Conservation (phyloP, 2,888 invertebrate genomes). For the Lottia scabra region DNA sequence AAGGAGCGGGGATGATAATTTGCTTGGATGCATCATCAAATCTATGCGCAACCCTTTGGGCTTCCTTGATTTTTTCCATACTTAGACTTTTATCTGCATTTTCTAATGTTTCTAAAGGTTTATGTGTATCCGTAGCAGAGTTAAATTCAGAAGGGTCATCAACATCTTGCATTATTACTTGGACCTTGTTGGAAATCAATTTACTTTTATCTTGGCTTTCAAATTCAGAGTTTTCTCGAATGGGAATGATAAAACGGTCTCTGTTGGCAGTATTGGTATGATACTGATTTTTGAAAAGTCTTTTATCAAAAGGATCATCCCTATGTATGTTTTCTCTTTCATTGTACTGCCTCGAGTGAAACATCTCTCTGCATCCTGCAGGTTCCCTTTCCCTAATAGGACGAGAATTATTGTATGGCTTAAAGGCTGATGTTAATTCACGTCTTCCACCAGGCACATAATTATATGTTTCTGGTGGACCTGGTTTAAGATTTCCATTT, state of each 20-base stretch:
- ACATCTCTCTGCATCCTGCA: not conserved
- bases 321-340: not conserved
- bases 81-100: not conserved
- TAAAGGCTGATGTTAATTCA: not conserved
- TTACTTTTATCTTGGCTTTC: not conserved
- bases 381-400: too few species aligned
- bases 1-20: not conserved
- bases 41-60: not conserved
- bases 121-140: not conserved
- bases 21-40: constrained; percentile 1
- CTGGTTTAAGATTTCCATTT: too few species aligned
- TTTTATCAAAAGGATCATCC: too few species aligned
- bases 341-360: not conserved
- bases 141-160: too few species aligned
- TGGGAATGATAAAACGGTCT: not conserved
- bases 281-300: not conserved
- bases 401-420: not conserved
- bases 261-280: not conserved
- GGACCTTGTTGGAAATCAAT: not conserved
- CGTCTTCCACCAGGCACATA: not conserved
- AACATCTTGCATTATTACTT: not conserved
- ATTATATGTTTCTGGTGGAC: too few species aligned
- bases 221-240: not conserved
- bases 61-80: not conserved
- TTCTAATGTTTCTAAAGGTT: not conserved